phyloP scores from a whole-genome alignment of 2,888 invertebrate genomes.

The Synanthedon tipuliformis region DNA sequence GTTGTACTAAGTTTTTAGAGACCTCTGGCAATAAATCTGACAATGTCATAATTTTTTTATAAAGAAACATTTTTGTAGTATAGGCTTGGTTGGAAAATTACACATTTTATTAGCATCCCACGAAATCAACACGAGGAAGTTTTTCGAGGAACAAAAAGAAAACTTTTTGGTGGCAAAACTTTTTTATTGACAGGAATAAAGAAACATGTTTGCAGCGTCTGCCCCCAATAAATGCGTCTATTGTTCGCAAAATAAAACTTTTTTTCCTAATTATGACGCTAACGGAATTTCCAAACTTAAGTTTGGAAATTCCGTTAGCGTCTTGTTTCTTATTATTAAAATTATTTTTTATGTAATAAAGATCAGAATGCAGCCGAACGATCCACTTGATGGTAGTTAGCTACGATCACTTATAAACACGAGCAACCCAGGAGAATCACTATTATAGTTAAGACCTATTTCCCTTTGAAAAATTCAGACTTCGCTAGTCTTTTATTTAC shows the following conservation, averaged over 20 bases:
- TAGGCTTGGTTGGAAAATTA: too few species aligned
- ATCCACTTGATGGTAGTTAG: too few species aligned
- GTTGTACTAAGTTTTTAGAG: too few species aligned
- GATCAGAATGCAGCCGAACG: not conserved
- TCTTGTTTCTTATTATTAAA: not conserved
- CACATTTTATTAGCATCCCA: conserved; percentile 3
- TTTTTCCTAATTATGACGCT: not conserved
- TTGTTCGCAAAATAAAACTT: not conserved
- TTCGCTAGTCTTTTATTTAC: too few species aligned
- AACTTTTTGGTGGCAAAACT: conserved; percentile 12
- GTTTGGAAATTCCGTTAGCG: not conserved
- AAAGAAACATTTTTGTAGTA: too few species aligned
- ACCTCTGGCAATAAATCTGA: too few species aligned
- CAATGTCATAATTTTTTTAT: too few species aligned
- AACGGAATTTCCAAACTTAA: too few species aligned
- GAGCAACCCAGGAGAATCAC: too few species aligned
- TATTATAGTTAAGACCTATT: too few species aligned
- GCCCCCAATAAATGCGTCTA: not conserved
- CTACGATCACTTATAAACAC: too few species aligned
- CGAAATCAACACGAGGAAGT: conserved; percentile 16
- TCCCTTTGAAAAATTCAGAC: too few species aligned
- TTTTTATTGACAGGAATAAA: conserved; percentile 18
- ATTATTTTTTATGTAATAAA: not conserved
- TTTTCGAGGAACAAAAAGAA: conserved; percentile 10
- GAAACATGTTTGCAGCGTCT: conserved; percentile 1